Evolutionary conservation across 2,113 vertebrate genomes (phyloP), one percentile per base, ranked within the genome.

Genomic region (Chaetura pelagica): DNA sequence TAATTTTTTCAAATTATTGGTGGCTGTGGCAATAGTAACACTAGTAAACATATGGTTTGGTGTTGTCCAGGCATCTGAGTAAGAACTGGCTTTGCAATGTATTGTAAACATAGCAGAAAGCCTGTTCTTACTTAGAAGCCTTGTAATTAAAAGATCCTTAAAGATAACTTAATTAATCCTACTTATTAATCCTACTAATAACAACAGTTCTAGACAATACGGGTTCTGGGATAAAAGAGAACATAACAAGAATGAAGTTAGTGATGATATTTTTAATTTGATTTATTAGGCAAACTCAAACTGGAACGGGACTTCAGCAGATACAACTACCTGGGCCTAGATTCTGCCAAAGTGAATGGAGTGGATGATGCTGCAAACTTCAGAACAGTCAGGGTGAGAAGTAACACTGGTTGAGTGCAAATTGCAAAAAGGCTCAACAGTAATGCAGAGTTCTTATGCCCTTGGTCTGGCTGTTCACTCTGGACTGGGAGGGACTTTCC

Each of bases 251-350:
- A 46, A 27, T 46, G 21, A 10, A 16, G 2, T 87, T 38, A 21
- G 9, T 91, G 30, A 40, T 54, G 20, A 27, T 74, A 32, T 38
- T 88, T 89, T 42, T 93, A 20, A n/a, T 92, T 88, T 49, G 26
- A 24, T 97, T 82, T 95, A 51, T 84, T 97, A 99, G 99, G 97
- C 94, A 99, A 98, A 64, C 98, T 99, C 81, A 99, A 99, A 90
- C 98, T 99, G 64, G 98, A 99, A 90, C 97, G 98, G 18, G 99
- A 99, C 95, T 99, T 99, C 98, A 99, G 98, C 98, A 99, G 98
- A 67, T 99, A 99, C 95, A 99, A 99, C 97, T 99, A 99, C 97
- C 97, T 99, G 92, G 99, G 99, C 82, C 98, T 99, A 89, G 99
- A 99, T 96, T 99, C 99, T 2, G 99, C 99, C 20, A 98, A 55